Evolutionary conservation across 37 sponge, comb jelly and placozoan species (phyloP).

Genomic region (Crambe crambe): DNA sequence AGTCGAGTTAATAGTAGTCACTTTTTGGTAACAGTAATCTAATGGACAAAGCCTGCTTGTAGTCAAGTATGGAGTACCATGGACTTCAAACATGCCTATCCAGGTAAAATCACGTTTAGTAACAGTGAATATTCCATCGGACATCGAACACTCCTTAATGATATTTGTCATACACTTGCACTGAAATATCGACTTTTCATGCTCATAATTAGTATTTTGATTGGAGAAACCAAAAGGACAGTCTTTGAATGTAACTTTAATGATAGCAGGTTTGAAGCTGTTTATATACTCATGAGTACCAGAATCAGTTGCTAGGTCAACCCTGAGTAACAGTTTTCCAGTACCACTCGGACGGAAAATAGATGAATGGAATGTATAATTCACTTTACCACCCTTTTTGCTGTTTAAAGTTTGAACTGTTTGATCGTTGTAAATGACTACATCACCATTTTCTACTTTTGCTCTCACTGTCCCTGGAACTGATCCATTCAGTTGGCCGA

Average conservation of each 20-base stretch:
- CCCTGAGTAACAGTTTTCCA: background rate
- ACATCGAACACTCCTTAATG: background rate
- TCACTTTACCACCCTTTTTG: background rate
- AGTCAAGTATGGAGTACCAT: background rate
- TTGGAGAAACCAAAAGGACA: conserved; percentile 23
- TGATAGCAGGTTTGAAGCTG: background rate
- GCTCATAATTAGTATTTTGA: background rate
- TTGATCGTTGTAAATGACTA: background rate
- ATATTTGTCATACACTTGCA: background rate
- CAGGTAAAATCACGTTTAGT: background rate
- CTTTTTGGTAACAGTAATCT: conserved; percentile 22
- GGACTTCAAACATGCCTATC: background rate
- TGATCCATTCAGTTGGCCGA: conserved; percentile 18
- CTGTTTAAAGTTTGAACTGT: background rate
- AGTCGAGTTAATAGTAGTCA: background rate
- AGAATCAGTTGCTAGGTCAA: background rate
- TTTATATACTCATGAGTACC: background rate
- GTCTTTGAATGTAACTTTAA: background rate
- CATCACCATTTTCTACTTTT: background rate
- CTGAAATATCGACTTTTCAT: background rate
- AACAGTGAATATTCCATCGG: no score
- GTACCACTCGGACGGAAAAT: background rate
- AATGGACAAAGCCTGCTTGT: background rate
- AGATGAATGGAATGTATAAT: background rate
- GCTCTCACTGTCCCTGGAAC: background rate